Evolutionary conservation across 2,888 invertebrate genomes (phyloP).

Genomic region (Brenthis hecate): DNA sequence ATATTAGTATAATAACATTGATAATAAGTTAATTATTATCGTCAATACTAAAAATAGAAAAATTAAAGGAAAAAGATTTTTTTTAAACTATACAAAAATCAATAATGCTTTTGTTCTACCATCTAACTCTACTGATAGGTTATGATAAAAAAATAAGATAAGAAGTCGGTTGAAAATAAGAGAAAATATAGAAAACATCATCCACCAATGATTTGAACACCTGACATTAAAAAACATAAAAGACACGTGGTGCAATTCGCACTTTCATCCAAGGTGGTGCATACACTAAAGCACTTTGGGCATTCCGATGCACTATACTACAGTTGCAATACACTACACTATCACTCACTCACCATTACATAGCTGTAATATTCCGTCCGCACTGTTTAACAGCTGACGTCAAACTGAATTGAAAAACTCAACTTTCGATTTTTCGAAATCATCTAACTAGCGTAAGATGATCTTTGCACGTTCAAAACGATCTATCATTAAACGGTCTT

Average conservation of each 20-base stretch:
- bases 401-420: slow-evolving; percentile 59
- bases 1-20: not conserved
- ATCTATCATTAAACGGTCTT: slow-evolving; percentile 32
- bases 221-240: slow-evolving; percentile 44
- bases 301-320: slow-evolving; percentile 43
- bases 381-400: slow-evolving; percentile 61
- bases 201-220: slow-evolving; percentile 11
- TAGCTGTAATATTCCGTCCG: slow-evolving; percentile 59
- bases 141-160: not conserved
- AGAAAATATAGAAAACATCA: not conserved
- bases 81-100: slow-evolving; percentile 4
- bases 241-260: slow-evolving; percentile 48
- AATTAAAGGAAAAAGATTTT: slow-evolving; percentile 3
- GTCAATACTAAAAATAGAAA: not conserved
- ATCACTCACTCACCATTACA: slow-evolving; percentile 79
- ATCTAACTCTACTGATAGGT: not conserved
- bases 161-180: too few relatives aligned
- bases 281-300: slow-evolving; percentile 28
- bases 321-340: slow-evolving; percentile 47
- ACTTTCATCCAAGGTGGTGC: slow-evolving; percentile 15
- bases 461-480: slow-evolving; percentile 39
- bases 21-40: slow-evolving; percentile 4
- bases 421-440: slow-evolving; percentile 74
- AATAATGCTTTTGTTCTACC: not conserved
- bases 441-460: slow-evolving; percentile 63